A percentile compares a stretch with the other conserved stretches of the same genome.
These are phyloP conservation scores for Alectura lathami DNA, from an alignment of 2,113 vertebrate genomes.

Conservation along the genomic window DNA sequence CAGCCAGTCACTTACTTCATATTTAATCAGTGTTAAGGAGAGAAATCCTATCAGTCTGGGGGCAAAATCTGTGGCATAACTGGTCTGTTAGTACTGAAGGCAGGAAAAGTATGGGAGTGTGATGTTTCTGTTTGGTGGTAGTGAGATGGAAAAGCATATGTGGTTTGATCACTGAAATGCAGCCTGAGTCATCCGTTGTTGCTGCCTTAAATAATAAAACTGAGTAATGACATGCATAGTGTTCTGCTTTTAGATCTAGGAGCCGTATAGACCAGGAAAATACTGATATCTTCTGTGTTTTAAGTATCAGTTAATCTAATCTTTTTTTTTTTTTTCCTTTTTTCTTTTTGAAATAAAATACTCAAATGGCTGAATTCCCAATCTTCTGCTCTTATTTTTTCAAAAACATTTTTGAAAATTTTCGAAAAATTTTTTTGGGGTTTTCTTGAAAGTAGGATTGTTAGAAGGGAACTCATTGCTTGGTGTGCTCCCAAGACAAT, in stretches of 20 bases:
- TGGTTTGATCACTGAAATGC: neutral
- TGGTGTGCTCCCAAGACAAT: neutral
- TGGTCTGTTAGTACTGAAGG: neutral
- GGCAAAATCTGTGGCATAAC: neutral
- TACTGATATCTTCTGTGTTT: neutral
- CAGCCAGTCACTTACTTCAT: neutral
- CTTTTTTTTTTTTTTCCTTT: fast-evolving
- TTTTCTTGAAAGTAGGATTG: neutral
- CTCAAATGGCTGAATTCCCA: neutral
- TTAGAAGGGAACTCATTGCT: neutral
- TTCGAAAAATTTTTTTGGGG: too few relatives aligned
- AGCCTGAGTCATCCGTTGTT: neutral
- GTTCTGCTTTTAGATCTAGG: neutral
- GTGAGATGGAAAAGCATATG: neutral
- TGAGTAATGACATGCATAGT: neutral
- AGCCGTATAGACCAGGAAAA: neutral
- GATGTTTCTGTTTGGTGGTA: neutral
- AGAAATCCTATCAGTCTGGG: neutral
- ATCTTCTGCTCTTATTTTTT: neutral
- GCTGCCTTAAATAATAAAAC: neutral
- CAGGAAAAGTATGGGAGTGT: neutral
- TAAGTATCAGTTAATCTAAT: neutral
- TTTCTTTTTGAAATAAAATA: neutral
- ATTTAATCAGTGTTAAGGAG: neutral
- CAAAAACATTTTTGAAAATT: neutral